Base-by-base conservation (phyloP, 2,888 invertebrate genomes). In the Cataglyphis rosenhaueri region DNA sequence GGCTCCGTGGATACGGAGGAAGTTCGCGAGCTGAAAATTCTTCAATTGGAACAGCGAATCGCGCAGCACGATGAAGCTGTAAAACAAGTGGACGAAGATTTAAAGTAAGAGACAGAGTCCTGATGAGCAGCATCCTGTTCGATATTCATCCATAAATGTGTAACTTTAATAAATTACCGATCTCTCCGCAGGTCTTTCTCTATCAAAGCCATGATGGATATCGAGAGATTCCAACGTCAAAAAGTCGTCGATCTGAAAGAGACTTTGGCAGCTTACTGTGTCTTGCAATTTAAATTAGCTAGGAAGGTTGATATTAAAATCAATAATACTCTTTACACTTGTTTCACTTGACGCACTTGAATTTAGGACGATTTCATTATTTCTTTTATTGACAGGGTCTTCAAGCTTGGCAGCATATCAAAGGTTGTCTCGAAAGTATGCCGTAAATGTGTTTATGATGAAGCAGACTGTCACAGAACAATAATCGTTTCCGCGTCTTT, bases 1-100 rank as follows among this genome's bases (percentile, higher is more conserved):
- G 97, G 97, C 59, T 96, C 97, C 81, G 96, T 97, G 0, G 97
- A 97, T 91, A 97, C 97, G 0, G 97, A 97, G 92, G 97, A 97
- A 91, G 96, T 97, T 62, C 95, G 97, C 35, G 97, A 97, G 94
- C 95, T 96, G 89, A 96, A 96, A 93, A 96, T 97, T 79, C 95
- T 96, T 74, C 95, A 96, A 75, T 94, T 97, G 75, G 97, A 97
- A 93, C 95, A 96, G 89, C 96, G 96, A 94, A 97, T 97, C 89
- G 94, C 95, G 79, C 95, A 96, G 64, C 96, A 96, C 70, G 95
- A 95, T 84, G 95, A 95, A 52, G 95, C 95, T 84, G 96, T 97
- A 4, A 95, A 95, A 82, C 95, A 95, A 84, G 96, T 96, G 3
- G 96, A 96, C 88, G 95, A 95, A 73, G 96, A 96, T 88, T 94